These are phyloP conservation scores for Misgurnus mizolepis DNA, from an alignment of 2,113 vertebrate species.

Conservation along the genomic window DNA sequence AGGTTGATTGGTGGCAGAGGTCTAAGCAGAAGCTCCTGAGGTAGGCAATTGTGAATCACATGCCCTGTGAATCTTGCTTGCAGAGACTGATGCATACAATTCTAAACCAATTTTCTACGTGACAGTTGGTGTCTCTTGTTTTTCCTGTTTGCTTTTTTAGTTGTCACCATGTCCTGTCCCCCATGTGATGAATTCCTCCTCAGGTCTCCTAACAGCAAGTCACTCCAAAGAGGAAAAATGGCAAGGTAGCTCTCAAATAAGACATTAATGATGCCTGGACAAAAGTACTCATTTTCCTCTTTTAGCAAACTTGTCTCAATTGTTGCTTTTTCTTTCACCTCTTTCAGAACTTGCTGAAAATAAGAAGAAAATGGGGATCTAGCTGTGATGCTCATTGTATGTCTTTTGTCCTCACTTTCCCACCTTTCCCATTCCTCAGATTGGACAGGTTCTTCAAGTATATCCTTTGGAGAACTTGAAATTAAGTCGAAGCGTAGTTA, in stretches of 20 bases:
- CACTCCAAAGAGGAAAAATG: constrained; percentile 31
- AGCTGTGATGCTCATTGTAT: constrained; percentile 8
- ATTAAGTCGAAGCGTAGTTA: constrained; percentile 19
- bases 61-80: constrained; percentile 20
- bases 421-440: not conserved
- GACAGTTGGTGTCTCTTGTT: constrained; percentile 42
- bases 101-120: constrained; percentile 44
- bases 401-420: constrained; percentile 17
- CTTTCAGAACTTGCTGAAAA: not conserved
- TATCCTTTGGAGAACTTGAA: not conserved
- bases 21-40: not conserved
- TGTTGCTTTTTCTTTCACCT: not conserved
- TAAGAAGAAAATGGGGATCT: constrained; percentile 38
- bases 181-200: not conserved
- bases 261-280: not conserved
- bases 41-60: constrained; percentile 9
- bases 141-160: not conserved
- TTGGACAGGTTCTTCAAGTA: not conserved
- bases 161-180: not conserved
- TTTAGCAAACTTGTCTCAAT: not conserved
- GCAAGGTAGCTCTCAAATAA: not conserved
- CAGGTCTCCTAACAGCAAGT: constrained; percentile 25
- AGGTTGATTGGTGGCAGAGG: not conserved
- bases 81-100: constrained; percentile 45
- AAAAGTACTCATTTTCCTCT: not conserved